These are phyloP conservation scores for Tiliqua scincoides DNA, from an alignment of 2,113 vertebrate genomes.

Conservation along the genomic window DNA sequence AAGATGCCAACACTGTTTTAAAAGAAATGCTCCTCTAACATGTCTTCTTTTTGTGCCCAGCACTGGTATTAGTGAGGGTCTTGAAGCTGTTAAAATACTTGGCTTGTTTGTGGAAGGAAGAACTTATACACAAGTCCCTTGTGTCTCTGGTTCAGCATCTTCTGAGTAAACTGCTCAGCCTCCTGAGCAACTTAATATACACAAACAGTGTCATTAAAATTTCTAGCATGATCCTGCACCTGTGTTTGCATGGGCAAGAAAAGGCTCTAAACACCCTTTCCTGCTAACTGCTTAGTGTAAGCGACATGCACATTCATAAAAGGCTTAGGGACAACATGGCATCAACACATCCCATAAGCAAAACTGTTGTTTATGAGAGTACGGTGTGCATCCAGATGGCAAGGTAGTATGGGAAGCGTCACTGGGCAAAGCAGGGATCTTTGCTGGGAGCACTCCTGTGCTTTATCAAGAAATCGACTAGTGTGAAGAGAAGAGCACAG, in stretches of 20 bases:
- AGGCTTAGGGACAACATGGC: background rate
- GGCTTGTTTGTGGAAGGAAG: background rate
- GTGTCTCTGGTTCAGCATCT: background rate
- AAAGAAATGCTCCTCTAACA: background rate
- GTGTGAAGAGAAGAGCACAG: background rate
- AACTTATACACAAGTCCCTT: background rate
- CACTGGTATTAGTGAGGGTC: background rate
- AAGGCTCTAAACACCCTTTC: background rate
- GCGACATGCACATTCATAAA: background rate
- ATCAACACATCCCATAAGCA: background rate
- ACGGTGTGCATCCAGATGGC: background rate
- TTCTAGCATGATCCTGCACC: background rate
- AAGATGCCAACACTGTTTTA: background rate
- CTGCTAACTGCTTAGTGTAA: background rate
- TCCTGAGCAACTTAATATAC: background rate
- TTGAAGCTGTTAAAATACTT: conserved; percentile 6
- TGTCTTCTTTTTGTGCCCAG: background rate
- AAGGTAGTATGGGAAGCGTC: background rate
- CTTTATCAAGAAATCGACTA: background rate
- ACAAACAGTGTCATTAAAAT: conserved; percentile 15
- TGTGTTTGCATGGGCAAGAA: background rate
- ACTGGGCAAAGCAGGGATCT: background rate
- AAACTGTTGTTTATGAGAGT: background rate
- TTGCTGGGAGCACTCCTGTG: background rate
- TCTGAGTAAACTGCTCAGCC: background rate